A percentile compares a stretch with the other conserved stretches of the same genome.
phyloP scores from a whole-genome alignment of 2,888 invertebrate species.

The Catotricha subobsoleta region DNA sequence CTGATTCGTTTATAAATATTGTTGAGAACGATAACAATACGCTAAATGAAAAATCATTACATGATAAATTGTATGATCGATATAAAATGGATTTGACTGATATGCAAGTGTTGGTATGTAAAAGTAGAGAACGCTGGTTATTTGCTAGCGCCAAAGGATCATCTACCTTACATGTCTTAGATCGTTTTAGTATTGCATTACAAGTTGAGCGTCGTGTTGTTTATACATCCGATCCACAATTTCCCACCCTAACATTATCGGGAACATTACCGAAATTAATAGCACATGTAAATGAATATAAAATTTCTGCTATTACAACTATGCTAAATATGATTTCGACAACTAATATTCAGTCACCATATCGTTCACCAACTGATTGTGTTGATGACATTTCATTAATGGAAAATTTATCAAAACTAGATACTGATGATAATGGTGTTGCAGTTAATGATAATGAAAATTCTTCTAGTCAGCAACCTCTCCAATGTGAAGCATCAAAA shows the following conservation, averaged over 20 bases:
- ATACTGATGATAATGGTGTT: not conserved
- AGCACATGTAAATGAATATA: slow-evolving; percentile 80
- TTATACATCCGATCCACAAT: slow-evolving; percentile 67
- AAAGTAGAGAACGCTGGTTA: slow-evolving; percentile 77
- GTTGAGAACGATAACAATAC: slow-evolving; percentile 34
- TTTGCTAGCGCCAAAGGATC: slow-evolving; percentile 70
- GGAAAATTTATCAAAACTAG: slow-evolving; percentile 5
- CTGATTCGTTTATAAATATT: slow-evolving; percentile 40
- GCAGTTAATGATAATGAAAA: slow-evolving; percentile 1
- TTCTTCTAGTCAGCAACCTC: not conserved
- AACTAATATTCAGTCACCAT: slow-evolving; percentile 9
- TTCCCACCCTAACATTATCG: slow-evolving; percentile 64
- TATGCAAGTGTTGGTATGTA: slow-evolving; percentile 72
- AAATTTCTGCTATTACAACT: slow-evolving; percentile 49
- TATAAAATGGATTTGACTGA: slow-evolving; percentile 66
- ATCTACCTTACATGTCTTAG: slow-evolving; percentile 70
- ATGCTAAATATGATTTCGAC: slow-evolving; percentile 32
- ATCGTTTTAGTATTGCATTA: slow-evolving; percentile 51
- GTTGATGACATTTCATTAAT: slow-evolving; percentile 16
- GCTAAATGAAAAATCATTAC: slow-evolving; percentile 41
- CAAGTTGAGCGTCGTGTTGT: slow-evolving; percentile 66
- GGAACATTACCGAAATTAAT: slow-evolving; percentile 76
- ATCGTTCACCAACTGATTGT: not conserved
- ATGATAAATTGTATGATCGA: slow-evolving; percentile 56
- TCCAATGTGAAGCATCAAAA: slow-evolving; percentile 26